Evolutionary conservation across 1,140 invertebrate genomes (phyloP).

Genomic region (Branchinecta lynchi): DNA sequence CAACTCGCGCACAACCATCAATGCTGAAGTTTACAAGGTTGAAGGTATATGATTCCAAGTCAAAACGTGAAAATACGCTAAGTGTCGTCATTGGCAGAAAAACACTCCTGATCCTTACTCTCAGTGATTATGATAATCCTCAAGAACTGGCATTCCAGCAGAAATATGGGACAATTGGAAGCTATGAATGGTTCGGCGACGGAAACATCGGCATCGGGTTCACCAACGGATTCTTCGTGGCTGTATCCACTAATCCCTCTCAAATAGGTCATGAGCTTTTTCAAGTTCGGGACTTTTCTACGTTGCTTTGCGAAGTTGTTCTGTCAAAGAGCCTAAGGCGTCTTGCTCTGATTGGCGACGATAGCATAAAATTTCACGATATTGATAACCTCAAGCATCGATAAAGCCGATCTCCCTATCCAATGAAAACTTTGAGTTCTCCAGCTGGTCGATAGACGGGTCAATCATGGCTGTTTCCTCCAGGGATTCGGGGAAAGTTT

Average conservation of each 20-base stretch:
- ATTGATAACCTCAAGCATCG: constrained; percentile 68
- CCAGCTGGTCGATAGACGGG: constrained; percentile 49
- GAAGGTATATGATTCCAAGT: constrained; percentile 65
- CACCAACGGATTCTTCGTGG: constrained; percentile 75
- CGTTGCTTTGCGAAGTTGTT: constrained; percentile 38
- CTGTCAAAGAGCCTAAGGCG: constrained; percentile 55
- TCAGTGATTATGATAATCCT: constrained; percentile 77
- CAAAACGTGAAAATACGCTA: constrained; percentile 70
- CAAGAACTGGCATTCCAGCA: constrained; percentile 92
- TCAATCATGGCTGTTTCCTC: constrained; percentile 70
- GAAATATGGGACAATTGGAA: constrained; percentile 76
- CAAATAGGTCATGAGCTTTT: constrained; percentile 87
- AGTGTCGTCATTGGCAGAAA: constrained; percentile 76
- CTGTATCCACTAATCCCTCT: constrained; percentile 87
- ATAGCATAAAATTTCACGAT: constrained; percentile 70
- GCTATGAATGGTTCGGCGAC: constrained; percentile 59
- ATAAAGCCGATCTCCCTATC: constrained; percentile 56
- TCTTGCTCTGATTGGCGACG: constrained; percentile 78
- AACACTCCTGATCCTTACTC: constrained; percentile 78
- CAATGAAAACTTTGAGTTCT: constrained; percentile 46
- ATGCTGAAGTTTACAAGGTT: constrained; percentile 87
- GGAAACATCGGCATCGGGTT: constrained; percentile 97
- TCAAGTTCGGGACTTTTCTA: constrained; percentile 49
- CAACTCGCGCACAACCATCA: constrained; percentile 62
- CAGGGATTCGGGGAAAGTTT: constrained; percentile 49